Percentiles rank a stretch among this genome's conserved stretches.
Evolutionary conservation across 2,797 vertebrate genomes (phyloP).

Genomic region (Cossypha dichroa): DNA sequence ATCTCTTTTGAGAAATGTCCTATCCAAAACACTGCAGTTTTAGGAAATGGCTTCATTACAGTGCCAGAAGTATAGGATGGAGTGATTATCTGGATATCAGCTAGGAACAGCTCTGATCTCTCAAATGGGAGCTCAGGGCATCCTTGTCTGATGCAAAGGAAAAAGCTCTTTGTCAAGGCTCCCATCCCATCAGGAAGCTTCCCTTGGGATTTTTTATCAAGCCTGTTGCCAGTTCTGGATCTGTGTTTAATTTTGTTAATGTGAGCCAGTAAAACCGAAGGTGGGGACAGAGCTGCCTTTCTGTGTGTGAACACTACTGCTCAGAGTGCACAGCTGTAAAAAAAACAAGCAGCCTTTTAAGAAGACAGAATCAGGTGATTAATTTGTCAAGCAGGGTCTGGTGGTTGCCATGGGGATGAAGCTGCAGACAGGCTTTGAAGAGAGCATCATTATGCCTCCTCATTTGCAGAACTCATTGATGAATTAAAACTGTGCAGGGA

Average conservation of each 20-base stretch:
- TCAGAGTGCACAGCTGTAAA: neutral
- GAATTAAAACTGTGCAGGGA: conserved; percentile 64
- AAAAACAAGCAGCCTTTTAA: conserved; percentile 16
- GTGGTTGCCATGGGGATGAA: conserved; percentile 74
- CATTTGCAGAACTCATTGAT: conserved; percentile 65
- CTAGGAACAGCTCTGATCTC: neutral
- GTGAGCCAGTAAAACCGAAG: neutral
- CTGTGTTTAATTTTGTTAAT: neutral
- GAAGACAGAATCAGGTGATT: conserved; percentile 44
- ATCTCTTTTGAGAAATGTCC: neutral
- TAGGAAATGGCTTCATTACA: neutral
- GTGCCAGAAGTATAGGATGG: neutral
- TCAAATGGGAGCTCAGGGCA: neutral
- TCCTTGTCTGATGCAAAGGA: neutral
- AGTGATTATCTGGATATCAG: neutral
- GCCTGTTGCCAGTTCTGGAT: neutral
- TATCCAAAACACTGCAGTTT: neutral
- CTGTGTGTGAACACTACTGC: neutral
- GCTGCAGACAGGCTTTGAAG: conserved; percentile 46
- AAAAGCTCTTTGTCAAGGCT: neutral
- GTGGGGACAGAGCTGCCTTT: neutral
- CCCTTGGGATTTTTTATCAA: neutral
- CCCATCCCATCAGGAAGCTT: neutral
- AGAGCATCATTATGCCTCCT: conserved; percentile 63
- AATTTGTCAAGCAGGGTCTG: conserved; percentile 39